phyloP scores from a whole-genome alignment of 1,140 invertebrate species.

The Papilio machaon region DNA sequence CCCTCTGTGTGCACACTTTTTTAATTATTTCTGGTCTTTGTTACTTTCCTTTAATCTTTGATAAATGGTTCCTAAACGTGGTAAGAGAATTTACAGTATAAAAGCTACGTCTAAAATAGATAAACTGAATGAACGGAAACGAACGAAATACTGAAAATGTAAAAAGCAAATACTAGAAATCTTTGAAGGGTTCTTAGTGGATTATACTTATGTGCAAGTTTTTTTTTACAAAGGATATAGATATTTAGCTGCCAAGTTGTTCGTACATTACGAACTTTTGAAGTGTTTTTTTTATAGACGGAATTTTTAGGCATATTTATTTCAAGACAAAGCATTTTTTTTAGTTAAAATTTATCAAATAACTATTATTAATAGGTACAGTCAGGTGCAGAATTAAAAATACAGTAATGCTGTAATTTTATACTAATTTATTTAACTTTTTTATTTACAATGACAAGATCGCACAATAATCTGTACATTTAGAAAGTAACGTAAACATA shows the following conservation, averaged over 20 bases:
- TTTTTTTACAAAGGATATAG: too few relatives aligned
- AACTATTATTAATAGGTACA: not conserved
- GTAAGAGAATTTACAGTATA: not conserved
- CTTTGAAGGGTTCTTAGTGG: too few relatives aligned
- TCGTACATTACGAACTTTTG: not conserved
- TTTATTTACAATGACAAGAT: slow-evolving; percentile 75
- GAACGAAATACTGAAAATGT: too few relatives aligned
- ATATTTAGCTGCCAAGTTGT: too few relatives aligned
- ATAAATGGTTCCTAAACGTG: not conserved
- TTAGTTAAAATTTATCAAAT: not conserved
- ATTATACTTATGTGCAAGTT: too few relatives aligned
- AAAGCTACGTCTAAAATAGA: too few relatives aligned
- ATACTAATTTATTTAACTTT: slow-evolving; percentile 75
- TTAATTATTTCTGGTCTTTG: slow-evolving; percentile 62
- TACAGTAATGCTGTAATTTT: slow-evolving; percentile 48
- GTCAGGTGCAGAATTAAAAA: not conserved
- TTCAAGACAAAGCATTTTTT: too few relatives aligned
- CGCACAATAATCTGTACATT: slow-evolving; percentile 58
- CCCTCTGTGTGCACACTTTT: slow-evolving; percentile 43
- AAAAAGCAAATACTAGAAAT: too few relatives aligned
- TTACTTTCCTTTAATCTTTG: slow-evolving; percentile 13
- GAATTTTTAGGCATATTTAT: too few relatives aligned
- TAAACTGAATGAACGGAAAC: too few relatives aligned
- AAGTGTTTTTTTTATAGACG: too few relatives aligned
- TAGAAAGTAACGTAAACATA: slow-evolving; percentile 51